These are phyloP conservation scores for Barnardius zonarius DNA, from an alignment of 2,113 vertebrate genomes.

Conservation along the genomic window DNA sequence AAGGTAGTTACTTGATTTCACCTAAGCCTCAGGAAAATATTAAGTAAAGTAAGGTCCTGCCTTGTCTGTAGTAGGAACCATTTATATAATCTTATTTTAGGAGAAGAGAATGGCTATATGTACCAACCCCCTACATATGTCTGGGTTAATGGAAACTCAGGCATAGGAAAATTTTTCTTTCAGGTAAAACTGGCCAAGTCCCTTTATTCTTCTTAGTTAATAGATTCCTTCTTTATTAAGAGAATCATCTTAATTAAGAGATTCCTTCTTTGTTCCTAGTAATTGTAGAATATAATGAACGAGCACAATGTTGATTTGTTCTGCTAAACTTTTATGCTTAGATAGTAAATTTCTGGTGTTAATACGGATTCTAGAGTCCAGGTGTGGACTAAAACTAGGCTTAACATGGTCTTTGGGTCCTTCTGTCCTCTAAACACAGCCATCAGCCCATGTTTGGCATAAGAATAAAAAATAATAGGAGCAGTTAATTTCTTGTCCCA, in stretches of 20 bases:
- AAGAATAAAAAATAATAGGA: background rate
- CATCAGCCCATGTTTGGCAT: background rate
- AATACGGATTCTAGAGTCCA: background rate
- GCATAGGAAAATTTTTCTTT: background rate
- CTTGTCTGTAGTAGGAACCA: background rate
- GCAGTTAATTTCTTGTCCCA: background rate
- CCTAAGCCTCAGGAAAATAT: background rate
- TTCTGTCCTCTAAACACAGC: background rate
- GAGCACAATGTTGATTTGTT: background rate
- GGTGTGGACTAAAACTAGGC: background rate
- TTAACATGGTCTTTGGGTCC: background rate
- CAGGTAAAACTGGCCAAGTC: background rate
- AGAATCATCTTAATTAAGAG: background rate
- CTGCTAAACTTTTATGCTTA: background rate
- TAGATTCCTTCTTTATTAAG: background rate
- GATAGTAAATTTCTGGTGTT: background rate
- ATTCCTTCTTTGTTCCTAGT: background rate
- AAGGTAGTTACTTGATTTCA: background rate
- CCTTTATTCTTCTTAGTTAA: background rate
- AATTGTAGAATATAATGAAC: background rate
- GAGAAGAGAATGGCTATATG: background rate
- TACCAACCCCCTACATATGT: background rate
- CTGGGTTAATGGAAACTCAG: background rate
- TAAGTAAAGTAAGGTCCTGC: background rate
- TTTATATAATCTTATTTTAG: background rate